Percentiles rank a stretch among this genome's conserved stretches.
Conservation (phyloP, 1,140 invertebrate genomes). For the Caenorhabditis elegans region DNA sequence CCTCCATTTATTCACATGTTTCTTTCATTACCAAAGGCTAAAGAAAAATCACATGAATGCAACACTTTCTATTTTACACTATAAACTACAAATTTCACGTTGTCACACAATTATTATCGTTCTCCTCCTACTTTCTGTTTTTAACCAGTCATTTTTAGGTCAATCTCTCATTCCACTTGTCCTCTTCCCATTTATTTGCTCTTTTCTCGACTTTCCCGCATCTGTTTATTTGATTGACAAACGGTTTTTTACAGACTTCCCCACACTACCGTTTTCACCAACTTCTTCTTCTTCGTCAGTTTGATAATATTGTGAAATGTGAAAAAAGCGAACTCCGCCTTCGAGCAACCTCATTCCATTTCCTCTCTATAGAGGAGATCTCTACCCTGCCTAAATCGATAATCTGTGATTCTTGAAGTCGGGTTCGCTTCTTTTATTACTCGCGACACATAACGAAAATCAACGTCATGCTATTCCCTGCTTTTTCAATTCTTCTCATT, state of each 20-base stretch:
- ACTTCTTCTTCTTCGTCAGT: background rate
- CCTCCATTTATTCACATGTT: background rate
- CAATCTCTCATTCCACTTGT: background rate
- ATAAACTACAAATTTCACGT: background rate
- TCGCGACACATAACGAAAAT: background rate
- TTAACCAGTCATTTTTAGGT: background rate
- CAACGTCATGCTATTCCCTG: background rate
- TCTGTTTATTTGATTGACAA: slow-evolving; percentile 15
- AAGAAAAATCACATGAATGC: background rate
- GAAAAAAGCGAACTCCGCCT: slow-evolving; percentile 16
- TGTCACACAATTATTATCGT: background rate
- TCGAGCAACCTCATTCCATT: slow-evolving; percentile 31
- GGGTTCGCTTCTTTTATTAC: background rate
- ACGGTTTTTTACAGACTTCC: slow-evolving; percentile 12
- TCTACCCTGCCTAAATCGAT: background rate
- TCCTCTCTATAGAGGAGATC: too few relatives aligned
- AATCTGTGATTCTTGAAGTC: slow-evolving; percentile 12
- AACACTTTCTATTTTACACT: background rate
- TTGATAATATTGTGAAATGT: slow-evolving; percentile 8
- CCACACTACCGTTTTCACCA: background rate
- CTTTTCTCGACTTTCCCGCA: background rate
- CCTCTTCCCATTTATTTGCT: background rate
- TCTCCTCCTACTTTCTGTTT: background rate
- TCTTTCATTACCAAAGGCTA: background rate
- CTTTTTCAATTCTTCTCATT: background rate